Conservation (phyloP, 2,888 invertebrate genomes). For the Caenorhabditis auriculariae region DNA sequence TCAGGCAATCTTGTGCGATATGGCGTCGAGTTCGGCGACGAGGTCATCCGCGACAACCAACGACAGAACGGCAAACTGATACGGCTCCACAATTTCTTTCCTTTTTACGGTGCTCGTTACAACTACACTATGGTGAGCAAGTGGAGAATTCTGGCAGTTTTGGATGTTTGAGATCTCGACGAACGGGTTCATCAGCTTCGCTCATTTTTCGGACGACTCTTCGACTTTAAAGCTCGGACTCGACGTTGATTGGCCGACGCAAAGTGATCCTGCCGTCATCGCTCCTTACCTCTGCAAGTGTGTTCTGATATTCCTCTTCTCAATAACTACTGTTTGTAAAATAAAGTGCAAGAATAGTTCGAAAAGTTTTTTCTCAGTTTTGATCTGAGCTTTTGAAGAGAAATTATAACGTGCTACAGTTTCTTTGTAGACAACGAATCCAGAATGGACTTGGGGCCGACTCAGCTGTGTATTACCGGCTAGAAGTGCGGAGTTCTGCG, state of each 20-base stretch:
- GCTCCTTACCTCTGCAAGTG: constrained; percentile 35
- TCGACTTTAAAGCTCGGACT: constrained; percentile 13
- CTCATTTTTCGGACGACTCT: constrained; percentile 25
- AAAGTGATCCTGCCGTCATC: constrained; percentile 31
- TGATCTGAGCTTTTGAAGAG: no score
- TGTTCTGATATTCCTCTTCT: background rate
- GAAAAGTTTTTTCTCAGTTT: no score
- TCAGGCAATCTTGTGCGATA: constrained; percentile 24
- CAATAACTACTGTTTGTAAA: background rate
- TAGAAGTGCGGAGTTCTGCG: constrained; percentile 21
- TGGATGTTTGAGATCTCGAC: constrained; percentile 27
- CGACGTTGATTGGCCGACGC: constrained; percentile 30
- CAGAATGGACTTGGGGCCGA: constrained; percentile 13
- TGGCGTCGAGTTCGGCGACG: constrained; percentile 12
- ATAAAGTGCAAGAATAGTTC: background rate
- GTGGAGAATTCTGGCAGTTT: background rate
- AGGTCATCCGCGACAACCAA: constrained; percentile 11
- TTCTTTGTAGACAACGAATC: constrained; percentile 15
- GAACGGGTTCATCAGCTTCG: constrained; percentile 32
- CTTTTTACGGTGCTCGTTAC: constrained; percentile 56
- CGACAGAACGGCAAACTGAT: constrained; percentile 12
- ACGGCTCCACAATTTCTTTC: constrained; percentile 48
- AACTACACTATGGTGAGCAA: constrained; percentile 52
- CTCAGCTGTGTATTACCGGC: constrained; percentile 16
- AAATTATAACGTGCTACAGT: background rate